Base-by-base conservation (phyloP, 2,888 invertebrate species). In the Macaria liturata region DNA sequence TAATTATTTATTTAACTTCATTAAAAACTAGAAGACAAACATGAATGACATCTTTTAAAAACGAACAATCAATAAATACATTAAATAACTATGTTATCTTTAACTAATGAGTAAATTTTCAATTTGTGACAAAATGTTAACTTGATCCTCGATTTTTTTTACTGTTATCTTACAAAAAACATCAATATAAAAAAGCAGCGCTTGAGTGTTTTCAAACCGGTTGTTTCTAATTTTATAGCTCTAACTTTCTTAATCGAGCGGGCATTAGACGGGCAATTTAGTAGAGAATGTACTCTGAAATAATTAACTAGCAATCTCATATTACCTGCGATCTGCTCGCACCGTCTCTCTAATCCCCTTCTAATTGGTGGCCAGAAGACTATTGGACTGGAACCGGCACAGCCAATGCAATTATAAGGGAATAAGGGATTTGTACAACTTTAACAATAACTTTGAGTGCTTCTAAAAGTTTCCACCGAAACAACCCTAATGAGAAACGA, bases 311-410 rank as follows among this genome's bases (percentile, higher is more conserved):
- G 78, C 77, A 78, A 80, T 81, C 84, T 81, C 81, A 75, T 73
- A 81, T 78, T 78, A 71, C 66, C 71, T 67, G 66, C 71, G 65
- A 75, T 75, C 72, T 70, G 64, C 65, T 72, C 72, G 67, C 64
- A 70, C 79, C 74, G 78, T 71, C 55, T 49, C 75, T 76, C 84
- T 91, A 91, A 91, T 89, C 87, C 86, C 65, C 68, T 77, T 76
- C 81, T 89, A 91, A 91, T 91, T 89, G 86, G 83, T 84, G 86
- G 86, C 78, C 80, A 81, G 88, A 89, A 85, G 84, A 83, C 84
- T 84, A 91, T 89, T 88, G 86, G 86, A 88, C 83, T 84, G 81
- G 91, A 91, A 87, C 83, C 75, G 83, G 82, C 77, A 71, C 78
- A 82, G 80, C 83, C 82, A 82, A 84, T 82, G 85, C 81, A 86